These are phyloP conservation scores for Diarsia mendica DNA, from an alignment of 2,888 invertebrate species.

Conservation along the genomic window DNA sequence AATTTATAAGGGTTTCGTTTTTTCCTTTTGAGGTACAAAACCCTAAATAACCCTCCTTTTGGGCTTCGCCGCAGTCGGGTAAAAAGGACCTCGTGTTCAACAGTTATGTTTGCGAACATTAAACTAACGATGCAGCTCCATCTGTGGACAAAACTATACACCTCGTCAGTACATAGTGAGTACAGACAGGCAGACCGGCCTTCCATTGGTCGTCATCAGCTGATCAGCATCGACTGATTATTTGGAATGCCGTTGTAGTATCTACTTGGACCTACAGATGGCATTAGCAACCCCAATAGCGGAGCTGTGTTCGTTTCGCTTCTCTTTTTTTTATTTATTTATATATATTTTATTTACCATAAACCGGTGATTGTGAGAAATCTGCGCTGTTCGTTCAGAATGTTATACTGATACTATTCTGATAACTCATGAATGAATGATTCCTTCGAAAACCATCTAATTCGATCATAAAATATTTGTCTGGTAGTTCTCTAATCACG, in stretches of 20 bases:
- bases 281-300: neutral
- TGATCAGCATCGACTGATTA: neutral
- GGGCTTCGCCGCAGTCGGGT: too few relatives aligned
- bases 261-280: conserved; percentile 6
- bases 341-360: too few relatives aligned
- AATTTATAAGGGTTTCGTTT: too few relatives aligned
- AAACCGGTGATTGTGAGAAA: neutral
- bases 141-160: neutral
- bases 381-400: neutral
- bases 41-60: too few relatives aligned
- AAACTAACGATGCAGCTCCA: conserved; percentile 10
- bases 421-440: neutral
- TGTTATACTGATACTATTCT: neutral
- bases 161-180: neutral
- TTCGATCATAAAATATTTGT: too few relatives aligned
- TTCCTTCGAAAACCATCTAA: too few relatives aligned
- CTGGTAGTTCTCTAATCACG: too few relatives aligned
- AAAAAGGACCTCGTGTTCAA: too few relatives aligned
- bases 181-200: neutral
- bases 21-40: too few relatives aligned
- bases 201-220: neutral
- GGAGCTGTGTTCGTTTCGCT: too few relatives aligned
- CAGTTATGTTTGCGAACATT: too few relatives aligned
- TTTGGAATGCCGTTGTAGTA: neutral
- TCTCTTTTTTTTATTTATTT: too few relatives aligned